These are phyloP conservation scores for Herpailurus yagouaroundi DNA, from an alignment of 2,113 vertebrate species.

Conservation along the genomic window DNA sequence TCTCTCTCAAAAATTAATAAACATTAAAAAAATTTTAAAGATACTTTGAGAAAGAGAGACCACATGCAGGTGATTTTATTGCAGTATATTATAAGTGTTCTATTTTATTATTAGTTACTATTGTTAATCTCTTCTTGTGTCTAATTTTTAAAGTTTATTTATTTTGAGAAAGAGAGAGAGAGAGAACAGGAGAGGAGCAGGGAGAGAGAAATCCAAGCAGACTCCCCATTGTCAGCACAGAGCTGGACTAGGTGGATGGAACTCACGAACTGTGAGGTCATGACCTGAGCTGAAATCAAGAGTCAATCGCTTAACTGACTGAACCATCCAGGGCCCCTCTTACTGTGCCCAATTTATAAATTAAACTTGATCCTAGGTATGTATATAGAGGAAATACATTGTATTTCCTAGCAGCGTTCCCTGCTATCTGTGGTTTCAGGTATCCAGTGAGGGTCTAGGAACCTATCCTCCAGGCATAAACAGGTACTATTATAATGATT, in stretches of 20 bases:
- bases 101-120: not conserved
- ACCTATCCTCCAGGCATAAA: not conserved
- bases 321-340: not conserved
- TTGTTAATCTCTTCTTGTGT: not conserved
- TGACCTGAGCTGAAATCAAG: no score
- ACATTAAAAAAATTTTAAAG: not conserved
- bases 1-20: no score
- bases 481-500: not conserved
- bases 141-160: not conserved
- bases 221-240: no score
- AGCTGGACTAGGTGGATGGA: no score
- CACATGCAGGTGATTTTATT: not conserved
- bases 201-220: no score
- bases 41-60: not conserved
- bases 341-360: not conserved
- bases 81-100: not conserved
- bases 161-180: no score
- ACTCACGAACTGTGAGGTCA: no score
- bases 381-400: not conserved
- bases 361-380: not conserved
- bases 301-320: no score
- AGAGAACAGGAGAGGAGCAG: no score
- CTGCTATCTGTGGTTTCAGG: not conserved
- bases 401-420: not conserved
- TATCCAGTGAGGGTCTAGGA: not conserved